These are phyloP conservation scores for Psilanteris sp. DNA, from an alignment of 1,140 invertebrate genomes.

Conservation along the genomic window DNA sequence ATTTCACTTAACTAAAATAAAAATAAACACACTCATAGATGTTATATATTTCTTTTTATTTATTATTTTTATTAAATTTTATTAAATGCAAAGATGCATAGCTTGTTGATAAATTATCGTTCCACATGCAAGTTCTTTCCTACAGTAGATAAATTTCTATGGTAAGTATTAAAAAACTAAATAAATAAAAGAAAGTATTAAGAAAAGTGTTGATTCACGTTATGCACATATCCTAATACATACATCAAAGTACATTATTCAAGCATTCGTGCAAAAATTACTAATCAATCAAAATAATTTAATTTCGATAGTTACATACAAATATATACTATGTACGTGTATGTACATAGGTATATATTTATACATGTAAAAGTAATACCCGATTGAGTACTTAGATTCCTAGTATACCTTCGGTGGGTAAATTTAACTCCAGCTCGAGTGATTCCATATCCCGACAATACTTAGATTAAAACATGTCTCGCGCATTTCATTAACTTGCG, in stretches of 20 bases:
- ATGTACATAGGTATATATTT: conserved; percentile 20
- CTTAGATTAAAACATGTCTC: conserved; percentile 21
- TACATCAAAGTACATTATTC: conserved; percentile 49
- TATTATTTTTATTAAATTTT: conserved; percentile 8
- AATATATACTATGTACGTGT: conserved; percentile 2
- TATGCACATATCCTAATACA: conserved; percentile 54
- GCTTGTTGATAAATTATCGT: conserved; percentile 48
- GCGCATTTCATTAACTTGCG: conserved; percentile 21
- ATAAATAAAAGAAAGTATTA: conserved; percentile 45
- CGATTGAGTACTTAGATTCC: too few relatives aligned
- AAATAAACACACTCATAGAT: too few relatives aligned
- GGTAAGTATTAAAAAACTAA: conserved; percentile 40
- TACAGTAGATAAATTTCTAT: conserved; percentile 60
- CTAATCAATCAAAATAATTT: conserved; percentile 25
- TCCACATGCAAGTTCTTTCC: conserved; percentile 59
- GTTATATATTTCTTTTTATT: conserved; percentile 8
- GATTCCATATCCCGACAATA: conserved; percentile 38
- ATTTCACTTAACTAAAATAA: too few relatives aligned
- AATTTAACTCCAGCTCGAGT: conserved; percentile 52
- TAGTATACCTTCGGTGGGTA: conserved; percentile 64
- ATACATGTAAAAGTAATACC: too few relatives aligned
- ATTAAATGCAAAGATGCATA: conserved; percentile 38
- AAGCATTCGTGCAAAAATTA: conserved; percentile 60
- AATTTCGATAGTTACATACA: conserved; percentile 12
- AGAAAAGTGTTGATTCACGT: conserved; percentile 38